Evolutionary conservation across 2,113 vertebrate species (phyloP).

Genomic region (Eudyptes chrysolophus): DNA sequence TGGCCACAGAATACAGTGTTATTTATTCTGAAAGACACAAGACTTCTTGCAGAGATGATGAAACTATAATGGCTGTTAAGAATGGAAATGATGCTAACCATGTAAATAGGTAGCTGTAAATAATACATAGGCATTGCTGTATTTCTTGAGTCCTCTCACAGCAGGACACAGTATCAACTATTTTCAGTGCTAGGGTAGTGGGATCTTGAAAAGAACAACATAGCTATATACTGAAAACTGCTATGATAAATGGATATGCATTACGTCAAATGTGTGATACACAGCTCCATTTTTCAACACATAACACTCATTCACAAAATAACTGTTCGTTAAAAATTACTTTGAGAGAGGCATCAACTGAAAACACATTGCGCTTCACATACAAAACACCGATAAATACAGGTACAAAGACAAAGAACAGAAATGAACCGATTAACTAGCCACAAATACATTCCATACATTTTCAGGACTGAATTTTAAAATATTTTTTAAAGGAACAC

Average conservation of each 20-base stretch:
- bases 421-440: not conserved
- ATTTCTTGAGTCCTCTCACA: not conserved
- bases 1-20: not conserved
- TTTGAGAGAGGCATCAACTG: not conserved
- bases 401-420: not conserved
- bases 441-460: not conserved
- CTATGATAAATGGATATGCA: not conserved
- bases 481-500: not conserved
- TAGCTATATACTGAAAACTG: not conserved
- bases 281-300: not conserved
- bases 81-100: not conserved
- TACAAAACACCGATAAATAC: not conserved
- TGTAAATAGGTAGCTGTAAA: conserved; percentile 15
- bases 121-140: not conserved
- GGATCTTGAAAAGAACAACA: not conserved
- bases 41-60: conserved; percentile 14
- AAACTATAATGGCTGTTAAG: not conserved
- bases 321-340: not conserved
- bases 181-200: not conserved
- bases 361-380: not conserved
- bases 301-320: not conserved
- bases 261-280: not conserved
- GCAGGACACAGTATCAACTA: not conserved
- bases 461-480: not conserved
- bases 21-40: not conserved